A percentile compares a stretch with the other conserved stretches of the same genome.
phyloP scores from a whole-genome alignment of 2,888 invertebrate genomes.

The Plagodis dolabraria region DNA sequence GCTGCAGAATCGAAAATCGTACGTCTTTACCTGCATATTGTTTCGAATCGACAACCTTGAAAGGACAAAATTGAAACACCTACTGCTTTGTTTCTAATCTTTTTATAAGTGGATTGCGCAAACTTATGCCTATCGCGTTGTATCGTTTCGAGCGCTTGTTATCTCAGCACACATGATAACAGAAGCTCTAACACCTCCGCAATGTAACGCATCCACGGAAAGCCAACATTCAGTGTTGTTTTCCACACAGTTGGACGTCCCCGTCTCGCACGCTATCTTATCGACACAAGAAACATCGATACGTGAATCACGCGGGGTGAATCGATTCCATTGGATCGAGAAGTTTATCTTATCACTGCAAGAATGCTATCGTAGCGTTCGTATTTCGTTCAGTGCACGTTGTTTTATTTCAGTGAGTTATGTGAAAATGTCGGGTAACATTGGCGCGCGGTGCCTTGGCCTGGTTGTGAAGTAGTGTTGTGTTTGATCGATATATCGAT shows the following conservation, averaged over 20 bases:
- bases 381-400: conserved; percentile 30
- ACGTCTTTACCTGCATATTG: conserved; percentile 13
- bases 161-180: conserved; percentile 61
- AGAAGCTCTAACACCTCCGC: conserved; percentile 47
- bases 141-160: conserved; percentile 59
- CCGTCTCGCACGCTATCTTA: conserved; percentile 55
- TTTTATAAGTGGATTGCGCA: conserved; percentile 44
- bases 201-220: conserved; percentile 49
- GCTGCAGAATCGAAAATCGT: conserved; percentile 14
- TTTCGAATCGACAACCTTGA: conserved; percentile 17
- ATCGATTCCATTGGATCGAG: conserved; percentile 60
- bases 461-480: conserved; percentile 42
- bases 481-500: conserved; percentile 36
- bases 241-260: conserved; percentile 58
- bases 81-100: conserved; percentile 23
- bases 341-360: conserved; percentile 53
- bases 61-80: conserved; percentile 7
- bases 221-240: conserved; percentile 43
- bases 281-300: conserved; percentile 65
- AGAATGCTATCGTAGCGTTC: conserved; percentile 41
- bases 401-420: conserved; percentile 43
- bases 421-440: conserved; percentile 27
- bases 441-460: conserved; percentile 32
- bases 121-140: conserved; percentile 35
- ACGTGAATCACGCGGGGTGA: conserved; percentile 70